These are phyloP conservation scores for Rhinophrynus dorsalis DNA, from an alignment of 2,797 vertebrate genomes.

Conservation along the genomic window DNA sequence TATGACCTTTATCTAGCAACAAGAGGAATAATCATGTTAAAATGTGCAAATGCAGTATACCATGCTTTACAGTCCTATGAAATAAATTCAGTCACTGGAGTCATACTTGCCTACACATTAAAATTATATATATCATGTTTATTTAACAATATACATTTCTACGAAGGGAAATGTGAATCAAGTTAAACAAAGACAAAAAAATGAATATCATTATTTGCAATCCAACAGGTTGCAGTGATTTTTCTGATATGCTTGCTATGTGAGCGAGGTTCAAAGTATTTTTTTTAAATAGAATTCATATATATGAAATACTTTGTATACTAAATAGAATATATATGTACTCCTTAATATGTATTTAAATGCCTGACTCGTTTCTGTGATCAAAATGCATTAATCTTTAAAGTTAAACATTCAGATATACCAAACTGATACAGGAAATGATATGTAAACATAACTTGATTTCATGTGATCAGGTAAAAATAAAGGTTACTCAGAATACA, in stretches of 20 bases:
- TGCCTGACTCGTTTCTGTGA: conserved; percentile 78
- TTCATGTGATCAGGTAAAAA: conserved; percentile 70
- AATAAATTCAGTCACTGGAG: conserved; percentile 73
- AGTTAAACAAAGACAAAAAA: conserved; percentile 60
- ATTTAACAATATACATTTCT: conserved; percentile 70
- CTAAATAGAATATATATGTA: conserved; percentile 81
- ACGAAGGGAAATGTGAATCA: conserved; percentile 67
- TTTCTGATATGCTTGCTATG: conserved; percentile 94
- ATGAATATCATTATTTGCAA: conserved; percentile 69
- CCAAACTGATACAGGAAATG: conserved; percentile 66
- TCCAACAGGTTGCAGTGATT: conserved; percentile 72
- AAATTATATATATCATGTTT: conserved; percentile 63
- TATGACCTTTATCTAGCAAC: conserved; percentile 77
- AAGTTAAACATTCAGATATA: conserved; percentile 69
- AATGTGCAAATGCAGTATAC: conserved; percentile 73
- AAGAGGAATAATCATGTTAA: conserved; percentile 74
- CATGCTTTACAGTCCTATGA: conserved; percentile 69
- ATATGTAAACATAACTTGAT: conserved; percentile 71
- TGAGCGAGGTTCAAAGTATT: conserved; percentile 99
- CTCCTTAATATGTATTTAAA: conserved; percentile 80
- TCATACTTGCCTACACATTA: conserved; percentile 66
- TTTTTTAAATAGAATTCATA: conserved; percentile 99
- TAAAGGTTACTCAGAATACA: conserved; percentile 66
- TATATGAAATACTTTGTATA: conserved; percentile 99
- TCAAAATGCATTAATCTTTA: conserved; percentile 74